These are phyloP conservation scores for Budorcas taxicolor DNA, from an alignment of 2,113 vertebrate species.

Conservation along the genomic window DNA sequence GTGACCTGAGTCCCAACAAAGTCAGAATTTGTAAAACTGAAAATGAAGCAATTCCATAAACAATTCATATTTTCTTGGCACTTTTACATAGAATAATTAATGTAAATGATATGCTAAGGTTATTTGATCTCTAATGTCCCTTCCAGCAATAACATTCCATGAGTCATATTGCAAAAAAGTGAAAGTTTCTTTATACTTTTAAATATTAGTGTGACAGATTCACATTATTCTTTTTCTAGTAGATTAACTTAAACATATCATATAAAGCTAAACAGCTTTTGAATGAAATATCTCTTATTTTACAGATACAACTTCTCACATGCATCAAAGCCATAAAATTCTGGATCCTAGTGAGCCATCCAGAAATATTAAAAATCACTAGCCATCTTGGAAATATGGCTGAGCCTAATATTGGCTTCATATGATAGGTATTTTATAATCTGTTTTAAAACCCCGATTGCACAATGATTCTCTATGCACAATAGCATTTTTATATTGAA, in stretches of 20 bases:
- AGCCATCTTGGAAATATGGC: background rate
- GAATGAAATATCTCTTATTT: background rate
- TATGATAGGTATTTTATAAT: background rate
- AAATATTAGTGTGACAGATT: slow-evolving; percentile 1
- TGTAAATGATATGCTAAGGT: background rate
- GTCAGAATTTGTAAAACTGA: background rate
- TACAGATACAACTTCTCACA: background rate
- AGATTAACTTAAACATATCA: background rate
- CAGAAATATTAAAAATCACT: background rate
- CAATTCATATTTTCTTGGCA: background rate
- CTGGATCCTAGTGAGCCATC: background rate
- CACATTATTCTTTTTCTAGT: background rate
- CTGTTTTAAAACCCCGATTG: background rate
- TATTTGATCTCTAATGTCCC: slow-evolving; percentile 27
- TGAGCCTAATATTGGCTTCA: background rate
- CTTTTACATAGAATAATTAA: background rate
- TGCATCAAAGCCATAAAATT: background rate
- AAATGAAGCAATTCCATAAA: background rate
- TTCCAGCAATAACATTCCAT: background rate
- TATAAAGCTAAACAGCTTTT: background rate
- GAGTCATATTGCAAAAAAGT: background rate
- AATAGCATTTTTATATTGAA: background rate
- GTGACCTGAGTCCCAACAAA: background rate
- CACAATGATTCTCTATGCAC: background rate
- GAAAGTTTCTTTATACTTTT: slow-evolving; percentile 14